phyloP scores from a whole-genome alignment of 2,113 vertebrate species.

The Callipepla californica region DNA sequence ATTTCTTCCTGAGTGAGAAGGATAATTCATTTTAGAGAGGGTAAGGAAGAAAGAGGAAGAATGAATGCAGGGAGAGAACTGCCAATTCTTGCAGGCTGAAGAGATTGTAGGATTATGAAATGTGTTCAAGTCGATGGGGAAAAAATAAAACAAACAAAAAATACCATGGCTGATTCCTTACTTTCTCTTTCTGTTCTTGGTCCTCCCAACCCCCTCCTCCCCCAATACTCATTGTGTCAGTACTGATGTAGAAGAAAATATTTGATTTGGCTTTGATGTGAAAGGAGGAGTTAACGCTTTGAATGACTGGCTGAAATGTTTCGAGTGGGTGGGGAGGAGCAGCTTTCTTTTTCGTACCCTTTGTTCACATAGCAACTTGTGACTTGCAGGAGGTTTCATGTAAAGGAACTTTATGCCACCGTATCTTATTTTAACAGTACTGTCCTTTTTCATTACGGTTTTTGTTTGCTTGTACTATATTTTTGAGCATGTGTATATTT shows the following conservation, averaged over 20 bases:
- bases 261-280: conserved; percentile 18
- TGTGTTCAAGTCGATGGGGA: background rate
- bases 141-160: background rate
- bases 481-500: conserved; percentile 13
- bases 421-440: background rate
- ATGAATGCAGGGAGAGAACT: background rate
- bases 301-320: background rate
- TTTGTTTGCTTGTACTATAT: conserved; percentile 26
- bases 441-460: background rate
- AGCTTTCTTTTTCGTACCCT: background rate
- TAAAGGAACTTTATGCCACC: conserved; percentile 37
- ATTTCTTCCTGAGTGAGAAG: rapidly evolving
- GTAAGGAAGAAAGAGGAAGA: background rate
- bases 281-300: conserved; percentile 29
- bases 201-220: background rate
- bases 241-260: background rate
- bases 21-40: background rate
- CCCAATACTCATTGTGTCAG: background rate
- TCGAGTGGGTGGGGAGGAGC: background rate
- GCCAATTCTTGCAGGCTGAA: background rate
- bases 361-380: background rate
- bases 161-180: rapidly evolving
- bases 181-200: background rate
- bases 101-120: background rate
- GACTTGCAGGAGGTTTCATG: background rate